phyloP scores from a whole-genome alignment of 2,888 invertebrate genomes.

The Endotricha flammealis region DNA sequence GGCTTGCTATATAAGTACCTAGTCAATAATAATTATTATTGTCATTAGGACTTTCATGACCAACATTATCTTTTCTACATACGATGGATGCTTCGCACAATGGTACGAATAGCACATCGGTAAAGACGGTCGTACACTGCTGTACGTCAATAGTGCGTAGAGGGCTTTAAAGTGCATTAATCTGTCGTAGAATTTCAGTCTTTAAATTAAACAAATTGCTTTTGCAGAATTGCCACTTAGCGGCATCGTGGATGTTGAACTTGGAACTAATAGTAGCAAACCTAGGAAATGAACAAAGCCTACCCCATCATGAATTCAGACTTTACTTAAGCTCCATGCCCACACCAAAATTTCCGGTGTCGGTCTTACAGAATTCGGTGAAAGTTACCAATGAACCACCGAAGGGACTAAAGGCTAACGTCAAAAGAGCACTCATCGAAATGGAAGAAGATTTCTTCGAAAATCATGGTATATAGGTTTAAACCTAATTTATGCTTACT shows the following conservation, averaged over 20 bases:
- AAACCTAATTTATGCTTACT: not conserved
- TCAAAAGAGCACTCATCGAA: slow-evolving; percentile 89
- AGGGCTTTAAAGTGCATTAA: too few relatives aligned
- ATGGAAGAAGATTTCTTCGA: slow-evolving; percentile 89
- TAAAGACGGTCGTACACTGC: too few relatives aligned
- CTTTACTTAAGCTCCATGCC: slow-evolving; percentile 95
- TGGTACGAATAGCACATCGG: too few relatives aligned
- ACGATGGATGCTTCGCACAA: too few relatives aligned
- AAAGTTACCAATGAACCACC: slow-evolving; percentile 97
- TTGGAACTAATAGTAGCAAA: slow-evolving; percentile 88
- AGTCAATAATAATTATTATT: too few relatives aligned
- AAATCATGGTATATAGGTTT: slow-evolving; percentile 78
- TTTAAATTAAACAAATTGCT: too few relatives aligned
- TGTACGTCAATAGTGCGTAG: too few relatives aligned
- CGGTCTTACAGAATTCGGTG: slow-evolving; percentile 93
- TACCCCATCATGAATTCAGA: slow-evolving; percentile 85
- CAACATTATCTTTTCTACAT: too few relatives aligned
- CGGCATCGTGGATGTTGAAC: slow-evolving; percentile 94
- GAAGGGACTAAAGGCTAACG: slow-evolving; percentile 92
- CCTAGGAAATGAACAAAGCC: slow-evolving; percentile 81
- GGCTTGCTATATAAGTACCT: too few relatives aligned
- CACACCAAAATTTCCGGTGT: slow-evolving; percentile 90
- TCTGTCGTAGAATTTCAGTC: too few relatives aligned
- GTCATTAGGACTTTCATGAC: too few relatives aligned
- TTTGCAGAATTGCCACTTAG: slow-evolving; percentile 93